Evolutionary conservation across 2,797 vertebrate species (phyloP).

Genomic region (Tapirus indicus): DNA sequence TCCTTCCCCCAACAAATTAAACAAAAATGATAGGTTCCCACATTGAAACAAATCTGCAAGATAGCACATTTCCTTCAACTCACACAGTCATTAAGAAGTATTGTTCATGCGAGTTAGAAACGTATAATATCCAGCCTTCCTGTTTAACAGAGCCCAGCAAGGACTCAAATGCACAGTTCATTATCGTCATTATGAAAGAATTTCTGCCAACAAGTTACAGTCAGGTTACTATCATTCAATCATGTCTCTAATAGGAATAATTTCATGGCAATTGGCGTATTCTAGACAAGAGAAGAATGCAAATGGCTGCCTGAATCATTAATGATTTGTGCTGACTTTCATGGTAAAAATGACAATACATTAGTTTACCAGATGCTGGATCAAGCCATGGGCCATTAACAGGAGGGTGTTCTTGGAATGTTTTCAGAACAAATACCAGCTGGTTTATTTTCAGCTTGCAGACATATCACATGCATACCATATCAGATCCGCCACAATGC

Average conservation of each 20-base stretch:
- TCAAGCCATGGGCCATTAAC: conserved; percentile 86
- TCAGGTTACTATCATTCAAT: conserved; percentile 81
- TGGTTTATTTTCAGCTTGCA: conserved; percentile 85
- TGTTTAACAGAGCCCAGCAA: conserved; percentile 72
- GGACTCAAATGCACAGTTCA: conserved; percentile 72
- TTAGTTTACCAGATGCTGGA: conserved; percentile 86
- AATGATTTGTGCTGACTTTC: conserved; percentile 86
- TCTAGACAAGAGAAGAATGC: conserved; percentile 78
- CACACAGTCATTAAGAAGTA: conserved; percentile 28
- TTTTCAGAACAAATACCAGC: conserved; percentile 87
- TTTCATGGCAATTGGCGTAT: conserved; percentile 83
- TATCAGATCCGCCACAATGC: conserved; percentile 72
- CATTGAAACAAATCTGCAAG: conserved; percentile 25
- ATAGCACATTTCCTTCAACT: conserved; percentile 7
- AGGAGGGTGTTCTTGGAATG: conserved; percentile 82
- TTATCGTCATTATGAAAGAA: conserved; percentile 76
- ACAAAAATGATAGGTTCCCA: background rate
- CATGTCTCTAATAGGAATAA: conserved; percentile 79
- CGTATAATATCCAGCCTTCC: conserved; percentile 61
- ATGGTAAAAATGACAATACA: conserved; percentile 83
- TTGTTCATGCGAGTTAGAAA: conserved; percentile 51
- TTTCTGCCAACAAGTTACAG: conserved; percentile 71
- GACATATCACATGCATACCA: conserved; percentile 80
- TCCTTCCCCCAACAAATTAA: conserved; percentile 25
- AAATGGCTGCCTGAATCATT: conserved; percentile 79